phyloP scores from a whole-genome alignment of 1,140 invertebrate genomes.

The Drosophila kurseongensis region DNA sequence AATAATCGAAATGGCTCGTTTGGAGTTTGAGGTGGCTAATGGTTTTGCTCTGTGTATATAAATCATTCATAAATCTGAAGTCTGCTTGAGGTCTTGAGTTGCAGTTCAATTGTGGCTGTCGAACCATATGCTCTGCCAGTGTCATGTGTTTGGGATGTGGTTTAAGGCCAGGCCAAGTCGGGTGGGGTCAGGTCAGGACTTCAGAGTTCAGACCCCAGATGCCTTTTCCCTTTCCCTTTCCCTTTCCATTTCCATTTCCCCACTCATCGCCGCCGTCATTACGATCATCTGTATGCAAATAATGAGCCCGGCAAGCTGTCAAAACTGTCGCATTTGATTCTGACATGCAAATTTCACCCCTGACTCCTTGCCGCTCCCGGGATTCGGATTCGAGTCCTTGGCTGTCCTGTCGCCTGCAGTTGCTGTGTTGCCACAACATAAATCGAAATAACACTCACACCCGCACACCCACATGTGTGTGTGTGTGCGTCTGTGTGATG shows the following conservation, averaged over 20 bases:
- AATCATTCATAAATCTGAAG: neutral
- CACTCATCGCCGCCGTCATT: conserved; percentile 39
- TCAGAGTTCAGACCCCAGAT: neutral
- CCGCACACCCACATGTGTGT: conserved; percentile 4
- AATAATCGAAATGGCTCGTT: neutral
- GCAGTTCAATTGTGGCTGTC: conserved; percentile 12
- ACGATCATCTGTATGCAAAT: conserved; percentile 48
- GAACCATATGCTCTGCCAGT: conserved; percentile 4
- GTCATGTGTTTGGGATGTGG: conserved; percentile 10
- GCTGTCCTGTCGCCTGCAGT: conserved; percentile 45
- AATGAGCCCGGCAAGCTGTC: conserved; percentile 73
- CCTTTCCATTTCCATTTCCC: neutral
- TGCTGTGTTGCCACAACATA: conserved; percentile 71
- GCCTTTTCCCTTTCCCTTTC: neutral
- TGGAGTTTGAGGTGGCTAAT: too few species aligned
- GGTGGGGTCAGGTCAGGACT: conserved; percentile 2
- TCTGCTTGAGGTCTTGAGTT: neutral
- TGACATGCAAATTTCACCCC: conserved; percentile 67
- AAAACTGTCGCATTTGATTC: conserved; percentile 78
- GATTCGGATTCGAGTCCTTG: conserved; percentile 15
- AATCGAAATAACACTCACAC: conserved; percentile 64
- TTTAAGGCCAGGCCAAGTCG: conserved; percentile 22
- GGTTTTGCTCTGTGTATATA: too few species aligned
- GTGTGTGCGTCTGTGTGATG: conserved; percentile 17
- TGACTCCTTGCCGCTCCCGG: conserved; percentile 8